Percentiles rank a stretch among this genome's conserved stretches.
Evolutionary conservation across 1,140 invertebrate genomes (phyloP).

Genomic region (Danaus melanippus): DNA sequence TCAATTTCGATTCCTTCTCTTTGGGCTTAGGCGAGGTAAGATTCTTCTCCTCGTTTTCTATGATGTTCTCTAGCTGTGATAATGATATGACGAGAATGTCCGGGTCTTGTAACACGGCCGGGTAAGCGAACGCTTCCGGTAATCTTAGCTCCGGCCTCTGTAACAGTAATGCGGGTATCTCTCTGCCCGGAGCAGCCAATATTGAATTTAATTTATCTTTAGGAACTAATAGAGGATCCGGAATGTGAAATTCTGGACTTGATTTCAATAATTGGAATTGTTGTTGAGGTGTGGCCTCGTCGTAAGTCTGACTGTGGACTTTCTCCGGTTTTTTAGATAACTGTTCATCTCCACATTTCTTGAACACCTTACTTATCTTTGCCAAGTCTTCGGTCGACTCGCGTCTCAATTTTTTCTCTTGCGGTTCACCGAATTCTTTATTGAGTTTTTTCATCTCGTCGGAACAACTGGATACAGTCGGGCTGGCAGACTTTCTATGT

Average conservation of each 20-base stretch:
- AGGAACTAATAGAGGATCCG: constrained; percentile 85
- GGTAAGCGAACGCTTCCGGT: constrained; percentile 80
- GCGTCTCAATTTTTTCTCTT: constrained; percentile 72
- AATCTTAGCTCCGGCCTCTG: constrained; percentile 79
- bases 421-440: constrained; percentile 71
- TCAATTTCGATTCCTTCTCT: constrained; percentile 52
- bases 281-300: constrained; percentile 76
- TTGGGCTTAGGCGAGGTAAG: constrained; percentile 43
- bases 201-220: constrained; percentile 80
- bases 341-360: constrained; percentile 51
- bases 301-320: constrained; percentile 37
- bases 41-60: constrained; percentile 72
- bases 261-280: constrained; percentile 82
- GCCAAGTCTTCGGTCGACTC: constrained; percentile 61
- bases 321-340: constrained; percentile 40
- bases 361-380: constrained; percentile 60
- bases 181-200: constrained; percentile 79
- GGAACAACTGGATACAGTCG: constrained; percentile 74
- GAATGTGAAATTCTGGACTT: constrained; percentile 79
- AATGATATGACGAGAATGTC: constrained; percentile 85
- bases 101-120: constrained; percentile 81
- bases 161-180: constrained; percentile 82
- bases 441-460: constrained; percentile 72
- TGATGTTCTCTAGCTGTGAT: constrained; percentile 81
- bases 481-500: constrained; percentile 74